Evolutionary conservation across 2,888 invertebrate species (phyloP).

Genomic region (Pheosia gnoma): DNA sequence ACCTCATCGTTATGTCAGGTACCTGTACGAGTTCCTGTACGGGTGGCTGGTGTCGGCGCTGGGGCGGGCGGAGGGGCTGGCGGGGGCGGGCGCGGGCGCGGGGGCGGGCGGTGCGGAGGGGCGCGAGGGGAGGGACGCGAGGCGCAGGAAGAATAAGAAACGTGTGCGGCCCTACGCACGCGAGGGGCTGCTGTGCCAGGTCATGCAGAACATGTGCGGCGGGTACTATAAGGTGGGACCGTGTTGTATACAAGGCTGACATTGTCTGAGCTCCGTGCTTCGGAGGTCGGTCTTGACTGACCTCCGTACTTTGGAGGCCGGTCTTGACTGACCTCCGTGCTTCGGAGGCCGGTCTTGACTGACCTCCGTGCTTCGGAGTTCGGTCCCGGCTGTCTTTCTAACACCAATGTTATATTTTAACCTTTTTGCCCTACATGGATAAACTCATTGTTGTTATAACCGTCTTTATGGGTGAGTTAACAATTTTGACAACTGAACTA

Average conservation of each 20-base stretch:
- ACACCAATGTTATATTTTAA: too few species aligned
- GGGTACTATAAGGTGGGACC: slow-evolving; percentile 93
- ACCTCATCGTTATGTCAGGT: slow-evolving; percentile 80
- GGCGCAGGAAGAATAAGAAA: slow-evolving; percentile 78
- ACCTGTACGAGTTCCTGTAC: slow-evolving; percentile 96
- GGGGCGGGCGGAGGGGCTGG: slow-evolving; percentile 93
- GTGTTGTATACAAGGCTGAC: not conserved
- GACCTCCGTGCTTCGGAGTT: too few species aligned
- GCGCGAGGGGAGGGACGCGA: slow-evolving; percentile 42
- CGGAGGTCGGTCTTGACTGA: too few species aligned
- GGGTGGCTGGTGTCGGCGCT: slow-evolving; percentile 97
- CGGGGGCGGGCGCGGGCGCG: slow-evolving; percentile 84
- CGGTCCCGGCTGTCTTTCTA: too few species aligned
- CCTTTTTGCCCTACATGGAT: too few species aligned
- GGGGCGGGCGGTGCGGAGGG: slow-evolving; percentile 68
- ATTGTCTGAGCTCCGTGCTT: too few species aligned
- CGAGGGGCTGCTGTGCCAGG: slow-evolving; percentile 95
- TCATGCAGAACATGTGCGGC: slow-evolving; percentile 96
- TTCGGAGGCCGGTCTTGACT: too few species aligned
- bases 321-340: too few species aligned
- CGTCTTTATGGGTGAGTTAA: too few species aligned
- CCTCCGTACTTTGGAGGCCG: too few species aligned
- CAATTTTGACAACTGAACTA: too few species aligned
- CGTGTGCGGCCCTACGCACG: slow-evolving; percentile 90
- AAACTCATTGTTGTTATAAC: too few species aligned